Evolutionary conservation across 92 coral and sea anemone species (phyloP), one percentile per base, ranked within the genome.

Genomic region (Epizoanthus fatuus): DNA sequence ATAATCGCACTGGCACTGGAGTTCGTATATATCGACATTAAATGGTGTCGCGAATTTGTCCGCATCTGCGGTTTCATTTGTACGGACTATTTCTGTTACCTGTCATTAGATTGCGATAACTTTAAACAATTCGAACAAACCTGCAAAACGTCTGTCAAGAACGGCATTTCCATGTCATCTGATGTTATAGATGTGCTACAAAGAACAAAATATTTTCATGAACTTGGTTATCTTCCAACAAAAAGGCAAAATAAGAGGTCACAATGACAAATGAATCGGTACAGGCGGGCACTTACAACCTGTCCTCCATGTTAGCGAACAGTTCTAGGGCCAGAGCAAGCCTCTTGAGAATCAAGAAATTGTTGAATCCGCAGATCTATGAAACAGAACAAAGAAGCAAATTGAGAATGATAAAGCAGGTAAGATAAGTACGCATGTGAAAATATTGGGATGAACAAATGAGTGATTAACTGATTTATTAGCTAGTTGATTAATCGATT

Each of bases 261-360:
- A 49, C 53, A 49, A 49, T 1, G 53, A 49, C 3, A 49, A 49
- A 10, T 10, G 53, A 49, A 49, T 49, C 53, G 3, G 53, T 10
- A 49, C 0, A 5, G 10, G 17, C 3, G 4, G 7, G 57, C 32
- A 89, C 99, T 97, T 81, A 97, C 99, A 97, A 94, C 72, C 94
- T 89, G 25, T 95, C 92, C 67, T 95, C 98, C 99, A 97, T 97
- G 93, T 94, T 97, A 0, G 99, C 93, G 63, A 97, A 97, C 87
- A 97, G 82, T 37, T 97, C 99, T 69, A 97, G 74, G 7, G 99
- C 99, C 79, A 91, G 88, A 8, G 99, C 99, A 11, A 97, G 91
- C 55, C 98, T 93, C 64, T 96, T 91, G 80, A 97, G 82, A 72
- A 97, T 93, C 72, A 95, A 84, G 81, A 86, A 97, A 83, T 97